A percentile compares a stretch with the other conserved stretches of the same genome.
phyloP scores from a whole-genome alignment of 2,113 vertebrate genomes.

The Meriones unguiculatus region DNA sequence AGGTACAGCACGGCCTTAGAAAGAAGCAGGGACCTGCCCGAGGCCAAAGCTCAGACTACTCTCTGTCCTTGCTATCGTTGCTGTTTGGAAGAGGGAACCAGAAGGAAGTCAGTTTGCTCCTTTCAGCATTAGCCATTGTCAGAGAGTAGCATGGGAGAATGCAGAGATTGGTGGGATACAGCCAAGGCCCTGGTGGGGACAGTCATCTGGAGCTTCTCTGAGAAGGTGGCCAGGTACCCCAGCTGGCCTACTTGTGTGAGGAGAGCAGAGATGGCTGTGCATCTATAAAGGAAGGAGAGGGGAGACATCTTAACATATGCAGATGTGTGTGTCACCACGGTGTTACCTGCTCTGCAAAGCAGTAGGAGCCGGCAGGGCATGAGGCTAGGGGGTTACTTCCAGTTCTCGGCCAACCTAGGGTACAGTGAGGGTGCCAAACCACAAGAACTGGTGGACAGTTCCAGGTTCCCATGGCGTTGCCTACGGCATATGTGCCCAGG shows the following conservation, averaged over 20 bases:
- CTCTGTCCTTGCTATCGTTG: not conserved
- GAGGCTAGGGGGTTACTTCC: not conserved
- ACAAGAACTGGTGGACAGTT: not conserved
- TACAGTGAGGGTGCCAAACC: not conserved
- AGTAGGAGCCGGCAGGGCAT: not conserved
- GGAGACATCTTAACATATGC: accelerated
- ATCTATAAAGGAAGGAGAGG: not conserved
- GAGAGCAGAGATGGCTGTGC: not conserved
- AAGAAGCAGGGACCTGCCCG: accelerated
- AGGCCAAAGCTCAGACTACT: not conserved
- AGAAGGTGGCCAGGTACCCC: not conserved
- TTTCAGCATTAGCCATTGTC: accelerated
- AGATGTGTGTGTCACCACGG: accelerated
- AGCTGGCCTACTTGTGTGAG: not conserved
- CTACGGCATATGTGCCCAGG: not conserved
- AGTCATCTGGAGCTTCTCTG: not conserved
- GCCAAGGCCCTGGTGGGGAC: not conserved
- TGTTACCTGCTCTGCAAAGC: not conserved
- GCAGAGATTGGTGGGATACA: not conserved
- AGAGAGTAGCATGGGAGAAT: not conserved
- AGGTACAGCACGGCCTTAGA: not conserved
- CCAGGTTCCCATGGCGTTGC: not conserved
- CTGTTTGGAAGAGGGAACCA: not conserved
- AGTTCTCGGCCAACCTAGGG: not conserved
- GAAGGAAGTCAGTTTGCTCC: accelerated